These are phyloP conservation scores for Cygnus atratus DNA, from an alignment of 2,113 vertebrate genomes.

Conservation along the genomic window DNA sequence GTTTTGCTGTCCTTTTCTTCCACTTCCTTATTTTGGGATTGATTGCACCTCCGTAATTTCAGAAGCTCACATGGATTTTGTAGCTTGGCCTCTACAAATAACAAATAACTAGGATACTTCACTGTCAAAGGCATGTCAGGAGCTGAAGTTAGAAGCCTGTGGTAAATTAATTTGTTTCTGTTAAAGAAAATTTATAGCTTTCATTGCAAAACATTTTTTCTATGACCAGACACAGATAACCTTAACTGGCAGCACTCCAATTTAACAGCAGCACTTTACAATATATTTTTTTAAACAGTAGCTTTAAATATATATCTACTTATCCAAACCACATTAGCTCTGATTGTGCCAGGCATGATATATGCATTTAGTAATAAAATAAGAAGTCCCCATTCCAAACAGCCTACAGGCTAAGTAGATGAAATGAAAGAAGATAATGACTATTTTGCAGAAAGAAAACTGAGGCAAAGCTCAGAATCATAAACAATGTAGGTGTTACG, in stretches of 20 bases:
- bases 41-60: background rate
- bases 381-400: background rate
- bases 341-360: background rate
- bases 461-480: background rate
- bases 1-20: background rate
- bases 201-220: slow-evolving; percentile 4
- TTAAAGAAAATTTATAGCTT: slow-evolving; percentile 29
- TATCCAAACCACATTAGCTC: slow-evolving; percentile 19
- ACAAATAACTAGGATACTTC: slow-evolving; percentile 1
- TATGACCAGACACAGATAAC: background rate
- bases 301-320: slow-evolving; percentile 15
- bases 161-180: background rate
- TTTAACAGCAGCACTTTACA: background rate
- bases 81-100: background rate
- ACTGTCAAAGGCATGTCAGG: background rate
- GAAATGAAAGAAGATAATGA: background rate
- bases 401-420: background rate
- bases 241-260: slow-evolving; percentile 8
- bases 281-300: background rate
- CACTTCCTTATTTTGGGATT: background rate
- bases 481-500: background rate
- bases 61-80: background rate
- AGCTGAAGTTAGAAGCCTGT: background rate
- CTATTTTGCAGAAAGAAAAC: background rate
- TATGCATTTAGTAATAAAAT: background rate